Base-by-base conservation (phyloP, 1,140 invertebrate species). In the Drosophila erecta region DNA sequence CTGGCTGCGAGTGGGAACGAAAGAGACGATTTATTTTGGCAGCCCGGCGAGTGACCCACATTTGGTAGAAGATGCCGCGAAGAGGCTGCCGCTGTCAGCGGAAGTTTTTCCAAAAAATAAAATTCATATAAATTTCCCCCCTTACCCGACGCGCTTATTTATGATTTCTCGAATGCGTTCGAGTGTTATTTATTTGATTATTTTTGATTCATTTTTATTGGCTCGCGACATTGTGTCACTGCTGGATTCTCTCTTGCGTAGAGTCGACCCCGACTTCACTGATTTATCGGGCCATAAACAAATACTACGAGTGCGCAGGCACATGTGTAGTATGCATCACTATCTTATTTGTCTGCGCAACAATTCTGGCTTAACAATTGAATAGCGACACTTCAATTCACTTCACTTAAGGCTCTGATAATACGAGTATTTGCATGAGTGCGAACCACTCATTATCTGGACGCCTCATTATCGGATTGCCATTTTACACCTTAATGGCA, bases 141-240 rank as follows among this genome's bases (percentile, higher is more conserved):
- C 10, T 30, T 15, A 15, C 8, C 47, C 10, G 30, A 50, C 15
- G 27, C 22, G 57, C 56, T 84, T 84, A 84, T 83, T 83, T 79
- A 84, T 70, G 80, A 53, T 71, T 64, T 47, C 17, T 51, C 17
- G 56, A 55, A 57, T 79, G 40, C 59, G 46, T 59, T 64, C 51
- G 44, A 80, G 65, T 70, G 83, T 86, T 86, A 86, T 86, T 86
- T 87, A 87, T 87, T 87, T 87, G 53, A 87, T 86, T 83, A 89
- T 89, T 89, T 89, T 89, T 87, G 84, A 87, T 87, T 87, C 83
- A 87, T 89, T 87, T 87, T 87, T 83, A 89, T 87, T 81, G 78
- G 80, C 55, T 50, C 71, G 73, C 73, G 73, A 81, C 71, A 84
- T 87, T 89, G 83, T 86, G 84, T 83, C 79, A 87, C 71, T 83